Evolutionary conservation across 2,113 vertebrate species (phyloP).

Genomic region (Festucalex cinctus): DNA sequence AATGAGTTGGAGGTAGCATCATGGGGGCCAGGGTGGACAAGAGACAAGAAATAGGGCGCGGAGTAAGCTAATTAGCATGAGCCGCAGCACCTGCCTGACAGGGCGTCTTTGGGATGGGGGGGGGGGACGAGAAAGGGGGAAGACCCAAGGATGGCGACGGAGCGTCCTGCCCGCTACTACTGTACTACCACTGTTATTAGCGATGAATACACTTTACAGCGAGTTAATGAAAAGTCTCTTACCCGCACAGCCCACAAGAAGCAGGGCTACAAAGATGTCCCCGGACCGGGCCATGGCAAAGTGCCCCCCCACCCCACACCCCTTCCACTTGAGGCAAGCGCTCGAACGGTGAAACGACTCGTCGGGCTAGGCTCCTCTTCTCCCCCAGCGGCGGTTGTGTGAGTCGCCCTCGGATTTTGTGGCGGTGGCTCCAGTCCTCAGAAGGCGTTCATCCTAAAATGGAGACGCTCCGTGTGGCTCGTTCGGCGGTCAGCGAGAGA

Average conservation of each 20-base stretch:
- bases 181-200: not conserved
- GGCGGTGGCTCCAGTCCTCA: conserved; percentile 10
- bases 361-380: conserved; percentile 22
- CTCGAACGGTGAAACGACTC: conserved; percentile 24
- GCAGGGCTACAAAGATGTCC: conserved; percentile 82
- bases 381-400: conserved; percentile 14
- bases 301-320: conserved; percentile 59
- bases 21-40: not conserved
- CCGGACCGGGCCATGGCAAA: conserved; percentile 82
- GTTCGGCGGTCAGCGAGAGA: conserved; percentile 41
- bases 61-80: conserved; percentile 52
- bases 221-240: conserved; percentile 44
- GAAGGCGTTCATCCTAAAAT: conserved; percentile 48
- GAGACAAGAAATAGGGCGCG: conserved; percentile 4
- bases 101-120: conserved; percentile 31
- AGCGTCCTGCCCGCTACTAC: conserved; percentile 18
- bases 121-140: conserved; percentile 27
- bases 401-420: conserved; percentile 20
- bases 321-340: conserved; percentile 26
- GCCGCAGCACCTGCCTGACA: conserved; percentile 48
- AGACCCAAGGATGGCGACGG: conserved; percentile 28
- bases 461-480: conserved; percentile 9
- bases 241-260: conserved; percentile 86
- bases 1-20: too few species aligned
- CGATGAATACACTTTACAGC: not conserved